These are phyloP conservation scores for Athene noctua DNA, from an alignment of 2,113 vertebrate species.

Conservation along the genomic window DNA sequence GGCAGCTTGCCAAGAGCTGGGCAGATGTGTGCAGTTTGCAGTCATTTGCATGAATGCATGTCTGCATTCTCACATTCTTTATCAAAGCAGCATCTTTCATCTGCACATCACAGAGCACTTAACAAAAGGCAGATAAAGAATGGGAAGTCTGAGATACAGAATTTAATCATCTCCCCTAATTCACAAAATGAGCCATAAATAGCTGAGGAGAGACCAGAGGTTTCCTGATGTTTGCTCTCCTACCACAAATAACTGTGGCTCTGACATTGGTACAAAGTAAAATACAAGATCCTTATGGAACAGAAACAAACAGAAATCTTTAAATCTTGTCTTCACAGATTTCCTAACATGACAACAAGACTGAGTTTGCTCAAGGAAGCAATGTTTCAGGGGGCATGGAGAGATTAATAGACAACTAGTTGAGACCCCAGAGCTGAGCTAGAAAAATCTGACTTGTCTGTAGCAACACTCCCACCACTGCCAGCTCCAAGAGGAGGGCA, in stretches of 20 bases:
- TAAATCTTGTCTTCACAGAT: background rate
- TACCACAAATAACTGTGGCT: background rate
- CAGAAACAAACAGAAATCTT: background rate
- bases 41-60: background rate
- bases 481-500: background rate
- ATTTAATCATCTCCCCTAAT: background rate
- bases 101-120: background rate
- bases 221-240: background rate
- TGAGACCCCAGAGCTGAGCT: background rate
- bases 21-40: background rate
- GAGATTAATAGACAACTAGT: background rate
- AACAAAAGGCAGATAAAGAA: background rate
- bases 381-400: background rate
- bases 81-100: background rate
- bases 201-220: background rate
- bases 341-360: background rate
- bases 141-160: background rate
- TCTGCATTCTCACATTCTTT: background rate
- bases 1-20: background rate
- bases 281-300: background rate
- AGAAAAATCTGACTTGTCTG: background rate
- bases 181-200: background rate
- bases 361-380: background rate
- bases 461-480: background rate
- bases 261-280: background rate